Conservation (phyloP, 2,797 vertebrate species). For the Mycteria americana region DNA sequence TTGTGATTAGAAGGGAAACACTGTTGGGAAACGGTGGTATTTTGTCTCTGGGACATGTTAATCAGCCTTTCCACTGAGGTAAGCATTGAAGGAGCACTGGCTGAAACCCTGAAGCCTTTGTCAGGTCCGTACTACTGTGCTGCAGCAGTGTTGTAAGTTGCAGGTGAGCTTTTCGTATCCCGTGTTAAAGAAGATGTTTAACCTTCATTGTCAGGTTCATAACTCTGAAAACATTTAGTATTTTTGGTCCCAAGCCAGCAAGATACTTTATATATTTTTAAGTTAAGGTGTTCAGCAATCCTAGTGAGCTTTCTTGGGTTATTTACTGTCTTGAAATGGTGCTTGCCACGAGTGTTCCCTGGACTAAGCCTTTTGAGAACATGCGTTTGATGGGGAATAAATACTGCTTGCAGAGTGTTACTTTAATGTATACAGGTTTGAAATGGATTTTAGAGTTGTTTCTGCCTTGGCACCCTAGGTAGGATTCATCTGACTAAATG, state of each 20-base stretch:
- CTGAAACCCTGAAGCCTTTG: background rate
- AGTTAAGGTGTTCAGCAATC: background rate
- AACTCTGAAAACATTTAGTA: background rate
- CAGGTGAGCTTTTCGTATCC: background rate
- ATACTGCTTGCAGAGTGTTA: background rate
- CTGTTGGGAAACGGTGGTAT: background rate
- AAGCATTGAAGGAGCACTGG: background rate
- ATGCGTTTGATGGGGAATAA: background rate
- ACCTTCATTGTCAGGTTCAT: background rate
- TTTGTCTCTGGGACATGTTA: background rate
- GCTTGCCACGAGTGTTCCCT: background rate
- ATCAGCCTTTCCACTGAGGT: background rate
- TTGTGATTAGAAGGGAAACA: background rate
- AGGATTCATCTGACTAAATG: background rate
- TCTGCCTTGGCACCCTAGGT: background rate
- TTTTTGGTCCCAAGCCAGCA: background rate
- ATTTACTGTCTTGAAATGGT: background rate
- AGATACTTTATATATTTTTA: background rate
- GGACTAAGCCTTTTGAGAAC: background rate
- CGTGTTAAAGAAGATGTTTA: background rate
- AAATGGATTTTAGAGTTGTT: background rate
- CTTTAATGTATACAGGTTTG: background rate
- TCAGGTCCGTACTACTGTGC: background rate
- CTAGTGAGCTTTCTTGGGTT: background rate
- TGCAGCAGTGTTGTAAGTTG: background rate